Percentiles rank a stretch among this genome's conserved stretches.
These are phyloP conservation scores for Sclerodermus sp. DNA, from an alignment of 2,888 invertebrate species.

Conservation along the genomic window DNA sequence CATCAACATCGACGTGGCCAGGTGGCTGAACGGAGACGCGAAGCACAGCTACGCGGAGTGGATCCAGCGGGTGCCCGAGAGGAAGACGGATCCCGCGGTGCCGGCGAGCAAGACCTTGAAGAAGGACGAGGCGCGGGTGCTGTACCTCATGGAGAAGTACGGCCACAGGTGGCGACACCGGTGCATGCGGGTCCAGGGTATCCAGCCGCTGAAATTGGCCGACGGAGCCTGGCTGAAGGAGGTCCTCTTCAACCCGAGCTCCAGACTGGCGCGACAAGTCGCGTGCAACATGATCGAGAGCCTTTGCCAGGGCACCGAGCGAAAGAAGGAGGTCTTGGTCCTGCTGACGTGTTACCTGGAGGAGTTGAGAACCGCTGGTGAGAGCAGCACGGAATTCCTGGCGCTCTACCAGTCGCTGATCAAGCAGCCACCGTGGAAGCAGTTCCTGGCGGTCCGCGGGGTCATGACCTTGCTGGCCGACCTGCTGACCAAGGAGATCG, in stretches of 20 bases:
- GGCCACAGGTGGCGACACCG: conserved; percentile 66
- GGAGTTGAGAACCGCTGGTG: conserved; percentile 84
- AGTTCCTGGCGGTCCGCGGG: conserved; percentile 86
- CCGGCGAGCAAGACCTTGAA: no score
- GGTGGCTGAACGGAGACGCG: conserved; percentile 74
- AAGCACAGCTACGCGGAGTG: conserved; percentile 73
- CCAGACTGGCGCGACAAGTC: conserved; percentile 83
- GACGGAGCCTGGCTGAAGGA: conserved; percentile 85
- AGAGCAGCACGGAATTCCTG: conserved; percentile 90
- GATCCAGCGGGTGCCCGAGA: conserved; percentile 67
- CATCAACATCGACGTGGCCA: conserved; percentile 71
- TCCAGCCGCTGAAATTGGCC: conserved; percentile 65
- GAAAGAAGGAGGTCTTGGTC: conserved; percentile 77
- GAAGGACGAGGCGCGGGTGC: conserved; percentile 47
- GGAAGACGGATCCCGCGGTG: conserved; percentile 49
- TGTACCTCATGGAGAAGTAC: conserved; percentile 77
- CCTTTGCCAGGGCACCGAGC: conserved; percentile 70
- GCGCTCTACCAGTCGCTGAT: conserved; percentile 84
- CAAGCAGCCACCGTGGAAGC: conserved; percentile 87
- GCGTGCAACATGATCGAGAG: conserved; percentile 88
- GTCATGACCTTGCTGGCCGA: conserved; percentile 83
- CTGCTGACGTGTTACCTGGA: conserved; percentile 86
- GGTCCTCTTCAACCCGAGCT: conserved; percentile 91
- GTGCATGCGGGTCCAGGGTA: conserved; percentile 59
- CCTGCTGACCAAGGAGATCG: conserved; percentile 85